Conservation (phyloP, 2,888 invertebrate species). For the Epinotia bilunana region DNA sequence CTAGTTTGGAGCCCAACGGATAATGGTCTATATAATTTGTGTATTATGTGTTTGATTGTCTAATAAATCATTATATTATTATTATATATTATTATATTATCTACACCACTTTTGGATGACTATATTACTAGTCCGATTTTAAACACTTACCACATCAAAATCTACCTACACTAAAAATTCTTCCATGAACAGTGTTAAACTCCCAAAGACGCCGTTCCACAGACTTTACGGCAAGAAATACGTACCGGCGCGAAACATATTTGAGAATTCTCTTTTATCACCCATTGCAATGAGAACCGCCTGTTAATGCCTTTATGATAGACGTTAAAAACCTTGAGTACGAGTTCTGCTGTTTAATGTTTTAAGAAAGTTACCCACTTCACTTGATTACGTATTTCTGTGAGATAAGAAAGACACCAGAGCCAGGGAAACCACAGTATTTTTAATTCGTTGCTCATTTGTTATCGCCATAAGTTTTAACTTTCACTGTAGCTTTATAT, state of each 20-base stretch:
- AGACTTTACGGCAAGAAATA: slow-evolving; percentile 71
- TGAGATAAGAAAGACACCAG: slow-evolving; percentile 1
- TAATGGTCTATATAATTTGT: too few species aligned
- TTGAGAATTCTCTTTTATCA: slow-evolving; percentile 63
- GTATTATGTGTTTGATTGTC: too few species aligned
- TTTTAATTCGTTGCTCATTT: too few species aligned
- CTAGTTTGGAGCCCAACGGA: too few species aligned
- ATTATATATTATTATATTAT: too few species aligned
- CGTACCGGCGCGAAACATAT: slow-evolving; percentile 64
- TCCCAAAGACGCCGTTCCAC: slow-evolving; percentile 61
- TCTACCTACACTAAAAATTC: slow-evolving; percentile 12
- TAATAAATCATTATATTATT: too few species aligned
- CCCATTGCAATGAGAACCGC: slow-evolving; percentile 56
- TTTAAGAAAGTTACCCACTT: slow-evolving; percentile 42
- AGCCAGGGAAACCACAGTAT: too few species aligned
- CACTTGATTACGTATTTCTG: slow-evolving; percentile 26
- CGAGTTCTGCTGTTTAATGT: slow-evolving; percentile 50
- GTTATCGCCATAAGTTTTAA: too few species aligned
- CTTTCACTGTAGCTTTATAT: too few species aligned
- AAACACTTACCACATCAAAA: slow-evolving; percentile 53
- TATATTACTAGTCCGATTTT: too few species aligned
- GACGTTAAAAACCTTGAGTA: slow-evolving; percentile 60
- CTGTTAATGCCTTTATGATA: slow-evolving; percentile 62
- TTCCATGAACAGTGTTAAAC: slow-evolving; percentile 47
- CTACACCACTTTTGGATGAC: too few species aligned